A percentile compares a stretch with the other conserved stretches of the same genome.
Evolutionary conservation across 2,797 vertebrate genomes (phyloP).

Genomic region (Merluccius polli): DNA sequence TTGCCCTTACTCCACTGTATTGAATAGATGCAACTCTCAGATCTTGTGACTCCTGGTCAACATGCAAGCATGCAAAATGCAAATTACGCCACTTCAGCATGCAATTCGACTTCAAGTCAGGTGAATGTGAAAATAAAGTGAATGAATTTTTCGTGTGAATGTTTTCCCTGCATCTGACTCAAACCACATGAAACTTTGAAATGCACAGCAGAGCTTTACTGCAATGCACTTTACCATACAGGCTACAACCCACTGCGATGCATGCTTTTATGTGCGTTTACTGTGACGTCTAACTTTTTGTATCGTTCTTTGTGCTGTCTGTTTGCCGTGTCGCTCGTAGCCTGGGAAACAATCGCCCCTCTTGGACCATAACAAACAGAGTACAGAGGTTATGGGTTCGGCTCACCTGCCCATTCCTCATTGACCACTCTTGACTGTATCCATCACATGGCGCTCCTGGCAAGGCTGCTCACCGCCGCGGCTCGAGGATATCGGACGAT

Average conservation of each 20-base stretch:
- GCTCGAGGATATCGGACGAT: slow-evolving; percentile 39
- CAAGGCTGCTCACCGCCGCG: slow-evolving; percentile 40
- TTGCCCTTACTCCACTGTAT: neutral
- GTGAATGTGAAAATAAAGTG: neutral
- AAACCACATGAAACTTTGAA: neutral
- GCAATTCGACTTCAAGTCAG: neutral
- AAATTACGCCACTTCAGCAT: neutral
- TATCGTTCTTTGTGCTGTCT: too few relatives aligned
- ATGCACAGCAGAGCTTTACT: too few relatives aligned
- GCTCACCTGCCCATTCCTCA: slow-evolving; percentile 66
- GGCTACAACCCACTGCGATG: too few relatives aligned
- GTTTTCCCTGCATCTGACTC: neutral
- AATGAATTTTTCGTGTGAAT: too few relatives aligned
- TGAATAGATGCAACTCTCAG: neutral
- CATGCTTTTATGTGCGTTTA: too few relatives aligned
- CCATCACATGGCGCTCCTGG: slow-evolving; percentile 44
- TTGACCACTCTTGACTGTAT: slow-evolving; percentile 42
- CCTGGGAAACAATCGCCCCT: too few relatives aligned
- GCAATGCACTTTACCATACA: too few relatives aligned
- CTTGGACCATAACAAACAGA: too few relatives aligned
- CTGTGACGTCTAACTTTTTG: too few relatives aligned
- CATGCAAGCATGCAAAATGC: neutral
- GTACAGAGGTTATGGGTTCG: neutral
- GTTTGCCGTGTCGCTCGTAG: too few relatives aligned
- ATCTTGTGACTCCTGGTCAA: neutral